Conservation (phyloP, 2,113 vertebrate genomes). For the Protobothrops mucrosquamatus region DNA sequence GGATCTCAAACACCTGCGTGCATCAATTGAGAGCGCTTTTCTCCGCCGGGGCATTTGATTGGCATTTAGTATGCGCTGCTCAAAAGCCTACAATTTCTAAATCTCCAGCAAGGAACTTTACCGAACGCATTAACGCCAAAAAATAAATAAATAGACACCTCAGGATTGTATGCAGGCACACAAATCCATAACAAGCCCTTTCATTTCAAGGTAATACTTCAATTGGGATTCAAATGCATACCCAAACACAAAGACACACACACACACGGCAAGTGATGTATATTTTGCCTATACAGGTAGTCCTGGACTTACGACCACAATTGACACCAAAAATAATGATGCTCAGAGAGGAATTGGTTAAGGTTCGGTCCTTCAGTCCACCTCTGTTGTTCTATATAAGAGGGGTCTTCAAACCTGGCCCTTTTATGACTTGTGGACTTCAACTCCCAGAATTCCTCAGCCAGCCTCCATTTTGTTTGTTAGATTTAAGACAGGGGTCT, state of each 20-base stretch:
- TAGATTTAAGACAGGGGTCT: no score
- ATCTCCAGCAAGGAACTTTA: constrained; percentile 48
- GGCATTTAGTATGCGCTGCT: constrained; percentile 17
- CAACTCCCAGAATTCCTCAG: no score
- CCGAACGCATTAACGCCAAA: constrained; percentile 25
- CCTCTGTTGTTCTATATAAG: no score
- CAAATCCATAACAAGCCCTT: background rate
- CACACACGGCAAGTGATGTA: background rate
- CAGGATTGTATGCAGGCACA: constrained; percentile 22
- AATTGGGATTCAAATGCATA: background rate
- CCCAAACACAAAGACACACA: background rate
- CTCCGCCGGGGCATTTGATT: constrained; percentile 40
- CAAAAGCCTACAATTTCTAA: constrained; percentile 55
- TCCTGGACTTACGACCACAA: background rate
- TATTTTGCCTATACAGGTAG: background rate
- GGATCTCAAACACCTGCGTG: constrained; percentile 39
- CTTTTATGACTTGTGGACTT: no score
- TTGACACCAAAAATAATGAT: background rate
- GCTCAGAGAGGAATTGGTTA: background rate
- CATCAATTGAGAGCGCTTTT: constrained; percentile 29
- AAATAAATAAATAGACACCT: background rate
- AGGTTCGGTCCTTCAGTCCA: no score
- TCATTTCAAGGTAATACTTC: background rate
- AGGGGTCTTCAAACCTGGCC: no score
- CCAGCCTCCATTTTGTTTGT: no score